phyloP scores from a whole-genome alignment of 2,888 invertebrate species.

The Emmelina monodactyla region DNA sequence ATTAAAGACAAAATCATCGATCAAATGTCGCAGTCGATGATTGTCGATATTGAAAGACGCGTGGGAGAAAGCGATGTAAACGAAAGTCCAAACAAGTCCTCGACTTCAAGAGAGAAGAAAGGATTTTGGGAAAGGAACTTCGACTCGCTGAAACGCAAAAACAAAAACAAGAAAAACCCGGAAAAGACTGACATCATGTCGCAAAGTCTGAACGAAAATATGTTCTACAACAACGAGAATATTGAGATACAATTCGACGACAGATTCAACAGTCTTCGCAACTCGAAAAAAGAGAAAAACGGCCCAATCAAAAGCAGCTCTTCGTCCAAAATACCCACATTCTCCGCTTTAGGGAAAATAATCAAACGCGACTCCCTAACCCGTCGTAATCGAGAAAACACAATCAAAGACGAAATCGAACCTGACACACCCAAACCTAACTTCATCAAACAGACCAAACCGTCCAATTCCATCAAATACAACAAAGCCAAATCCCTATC shows the following conservation, averaged over 20 bases:
- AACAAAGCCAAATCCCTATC: constrained; percentile 48
- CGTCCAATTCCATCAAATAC: constrained; percentile 45
- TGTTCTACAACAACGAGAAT: constrained; percentile 53
- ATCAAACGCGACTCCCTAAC: constrained; percentile 57
- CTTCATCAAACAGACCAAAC: constrained; percentile 49
- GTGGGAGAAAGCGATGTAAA: constrained; percentile 28
- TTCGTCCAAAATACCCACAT: constrained; percentile 57
- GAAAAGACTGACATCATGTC: constrained; percentile 60
- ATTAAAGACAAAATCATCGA: constrained; percentile 58
- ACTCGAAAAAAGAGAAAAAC: constrained; percentile 41
- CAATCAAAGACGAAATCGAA: constrained; percentile 21
- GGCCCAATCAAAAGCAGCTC: constrained; percentile 49
- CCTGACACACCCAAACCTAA: constrained; percentile 28
- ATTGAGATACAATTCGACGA: constrained; percentile 49
- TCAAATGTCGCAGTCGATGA: constrained; percentile 63
- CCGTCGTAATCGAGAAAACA: constrained; percentile 21
- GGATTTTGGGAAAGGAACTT: constrained; percentile 64
- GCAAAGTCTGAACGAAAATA: constrained; percentile 62
- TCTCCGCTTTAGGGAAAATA: constrained; percentile 55
- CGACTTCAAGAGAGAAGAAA: constrained; percentile 56
- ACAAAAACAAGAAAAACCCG: constrained; percentile 30
- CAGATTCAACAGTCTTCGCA: constrained; percentile 48
- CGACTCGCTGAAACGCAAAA: constrained; percentile 54
- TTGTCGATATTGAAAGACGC: constrained; percentile 51
- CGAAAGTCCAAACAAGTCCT: constrained; percentile 51